Base-by-base conservation (phyloP, 2,113 vertebrate genomes). In the Coturnix japonica region DNA sequence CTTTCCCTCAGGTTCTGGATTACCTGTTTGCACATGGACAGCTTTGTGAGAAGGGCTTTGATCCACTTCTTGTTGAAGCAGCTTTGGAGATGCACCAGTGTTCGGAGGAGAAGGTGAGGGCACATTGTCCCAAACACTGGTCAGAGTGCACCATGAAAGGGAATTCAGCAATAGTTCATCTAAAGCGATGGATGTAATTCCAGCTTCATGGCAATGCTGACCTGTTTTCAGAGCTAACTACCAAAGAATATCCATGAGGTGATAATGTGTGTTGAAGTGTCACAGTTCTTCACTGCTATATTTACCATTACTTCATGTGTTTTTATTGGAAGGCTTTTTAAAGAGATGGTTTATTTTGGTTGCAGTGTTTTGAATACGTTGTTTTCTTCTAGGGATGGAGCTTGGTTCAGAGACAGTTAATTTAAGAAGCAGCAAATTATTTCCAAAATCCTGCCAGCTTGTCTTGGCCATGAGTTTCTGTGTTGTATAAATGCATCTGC, bases 21-120 rank as follows among this genome's bases (percentile, higher is more conserved):
- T 99, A 99, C 96, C 97, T 99, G 89, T 99, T 99, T 97, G 97
- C 97, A 93, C 98, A 98, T 4, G 98, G 98, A 72, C 98, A 99
- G 91, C 98, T 99, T 90, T 99, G 99, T 94, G 99, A 99, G 94
- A 98, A 98, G 77, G 99, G 99, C 71, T 99, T 99, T 53, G 99
- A 99, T 91, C 98, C 98, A 43, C 96, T 98, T 66, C 98, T 99
- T 30, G 99, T 99, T 94, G 99, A 99, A 96, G 98, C 99, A 95
- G 99, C 98, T 97, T 97, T 99, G 96, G 99, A 99, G 96, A 99
- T 99, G 98, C 98, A 99, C 86, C 98, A 99, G 94, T 98, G 98
- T 95, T 99, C 99, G 74, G 99, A 99, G 91, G 98, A 99, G 95
- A 99, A 99, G 98, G 99, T 99, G 87, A 93, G 98, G 94, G 9